Conservation (phyloP, 2,113 vertebrate genomes). For the Lepus americanus region DNA sequence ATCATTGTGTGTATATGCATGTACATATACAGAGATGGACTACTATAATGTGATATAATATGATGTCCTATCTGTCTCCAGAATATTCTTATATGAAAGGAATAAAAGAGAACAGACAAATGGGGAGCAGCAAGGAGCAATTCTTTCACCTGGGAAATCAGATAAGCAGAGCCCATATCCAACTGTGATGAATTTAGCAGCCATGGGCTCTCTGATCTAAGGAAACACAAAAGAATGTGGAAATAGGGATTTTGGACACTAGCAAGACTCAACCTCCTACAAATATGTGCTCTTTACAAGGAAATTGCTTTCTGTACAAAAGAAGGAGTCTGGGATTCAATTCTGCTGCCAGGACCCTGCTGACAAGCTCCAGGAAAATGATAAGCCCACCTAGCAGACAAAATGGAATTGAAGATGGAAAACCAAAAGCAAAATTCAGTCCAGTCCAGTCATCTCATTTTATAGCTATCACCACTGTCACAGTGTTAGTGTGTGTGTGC, state of each 20-base stretch:
- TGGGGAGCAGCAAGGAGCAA: not conserved
- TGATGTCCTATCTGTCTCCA: not conserved
- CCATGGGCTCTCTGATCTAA: not conserved
- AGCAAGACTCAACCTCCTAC: not conserved
- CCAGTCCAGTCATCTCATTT: not conserved
- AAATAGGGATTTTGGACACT: not conserved
- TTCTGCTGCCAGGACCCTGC: not conserved
- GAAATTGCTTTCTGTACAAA: not conserved
- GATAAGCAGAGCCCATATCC: not conserved
- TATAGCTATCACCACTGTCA: not conserved
- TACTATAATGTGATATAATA: not conserved
- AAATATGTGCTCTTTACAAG: not conserved
- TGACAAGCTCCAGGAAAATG: not conserved
- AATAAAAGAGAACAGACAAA: not conserved
- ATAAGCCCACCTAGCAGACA: not conserved
- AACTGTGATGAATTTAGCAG: not conserved
- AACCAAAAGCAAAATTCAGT: not conserved
- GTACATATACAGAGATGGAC: fast-evolving
- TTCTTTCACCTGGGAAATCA: not conserved
- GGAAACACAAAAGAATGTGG: not conserved
- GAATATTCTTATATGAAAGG: not conserved
- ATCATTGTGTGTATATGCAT: not conserved
- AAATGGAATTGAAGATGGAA: not conserved
- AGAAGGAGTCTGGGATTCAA: not conserved
- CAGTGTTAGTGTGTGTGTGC: not conserved